Percentiles rank a stretch among this genome's conserved stretches.
These are phyloP conservation scores for Dunckerocampus dactyliophorus DNA, from an alignment of 2,113 vertebrate species.

Conservation along the genomic window DNA sequence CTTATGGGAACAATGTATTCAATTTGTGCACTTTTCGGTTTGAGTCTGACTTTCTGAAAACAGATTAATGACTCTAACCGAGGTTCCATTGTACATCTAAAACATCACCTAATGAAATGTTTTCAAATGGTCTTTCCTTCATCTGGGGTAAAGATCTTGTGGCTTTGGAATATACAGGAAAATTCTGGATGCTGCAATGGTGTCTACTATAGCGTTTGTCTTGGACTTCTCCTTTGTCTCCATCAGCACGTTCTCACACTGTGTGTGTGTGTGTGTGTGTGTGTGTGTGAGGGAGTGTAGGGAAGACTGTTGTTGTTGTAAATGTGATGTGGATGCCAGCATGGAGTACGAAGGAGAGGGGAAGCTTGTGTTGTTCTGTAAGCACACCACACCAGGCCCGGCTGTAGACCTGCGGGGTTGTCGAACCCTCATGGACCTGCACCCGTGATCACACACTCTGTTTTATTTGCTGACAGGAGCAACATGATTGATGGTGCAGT, in stretches of 20 bases:
- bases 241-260: constrained; percentile 42
- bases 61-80: too few species aligned
- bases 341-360: constrained; percentile 33
- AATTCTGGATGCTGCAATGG: constrained; percentile 6
- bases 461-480: constrained; percentile 50
- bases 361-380: constrained; percentile 49
- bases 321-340: constrained; percentile 38
- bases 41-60: too few species aligned
- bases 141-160: too few species aligned
- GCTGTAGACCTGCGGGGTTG: constrained; percentile 28
- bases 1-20: too few species aligned
- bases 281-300: constrained; percentile 20
- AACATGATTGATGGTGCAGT: constrained; percentile 45
- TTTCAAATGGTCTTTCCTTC: too few species aligned
- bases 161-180: not conserved
- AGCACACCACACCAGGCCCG: constrained; percentile 37
- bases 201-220: constrained; percentile 15
- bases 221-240: constrained; percentile 17
- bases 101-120: too few species aligned
- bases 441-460: constrained; percentile 48
- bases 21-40: too few species aligned
- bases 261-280: constrained; percentile 17
- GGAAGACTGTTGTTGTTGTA: constrained; percentile 34
- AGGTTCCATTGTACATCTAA: too few species aligned
- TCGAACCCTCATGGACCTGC: constrained; percentile 47